Conservation (phyloP, 2,888 invertebrate species). For the Erebia palarica region DNA sequence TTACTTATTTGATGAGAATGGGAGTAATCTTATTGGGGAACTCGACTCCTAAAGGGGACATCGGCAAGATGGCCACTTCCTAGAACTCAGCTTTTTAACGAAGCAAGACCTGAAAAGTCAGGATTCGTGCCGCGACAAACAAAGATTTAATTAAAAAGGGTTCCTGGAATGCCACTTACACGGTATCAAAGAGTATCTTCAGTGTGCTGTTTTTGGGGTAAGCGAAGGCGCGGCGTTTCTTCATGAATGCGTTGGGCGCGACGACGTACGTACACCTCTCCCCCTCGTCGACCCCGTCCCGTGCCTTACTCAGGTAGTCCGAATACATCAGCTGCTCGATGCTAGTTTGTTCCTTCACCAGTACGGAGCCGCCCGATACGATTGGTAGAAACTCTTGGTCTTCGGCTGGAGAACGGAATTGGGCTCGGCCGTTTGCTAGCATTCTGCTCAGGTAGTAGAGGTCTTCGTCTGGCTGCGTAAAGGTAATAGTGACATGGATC, state of each 20-base stretch:
- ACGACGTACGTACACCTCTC: constrained; percentile 90
- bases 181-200: constrained; percentile 84
- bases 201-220: constrained; percentile 85
- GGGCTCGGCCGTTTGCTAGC: constrained; percentile 65
- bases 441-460: constrained; percentile 68
- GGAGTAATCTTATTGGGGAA: too few species aligned
- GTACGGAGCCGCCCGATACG: constrained; percentile 64
- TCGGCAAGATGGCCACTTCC: too few species aligned
- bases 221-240: constrained; percentile 87
- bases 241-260: constrained; percentile 86
- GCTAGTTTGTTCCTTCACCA: constrained; percentile 86
- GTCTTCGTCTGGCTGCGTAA: constrained; percentile 64
- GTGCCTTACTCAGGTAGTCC: constrained; percentile 85
- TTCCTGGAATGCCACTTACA: constrained; percentile 80
- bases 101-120: too few species aligned
- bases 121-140: too few species aligned
- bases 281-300: constrained; percentile 80
- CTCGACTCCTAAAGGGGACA: too few species aligned
- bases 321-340: constrained; percentile 86
- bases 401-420: constrained; percentile 57
- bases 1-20: too few species aligned
- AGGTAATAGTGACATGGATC: not conserved
- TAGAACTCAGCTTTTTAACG: too few species aligned
- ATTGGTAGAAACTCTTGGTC: constrained; percentile 58
- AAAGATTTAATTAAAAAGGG: not conserved